Conservation (phyloP, 1,140 invertebrate genomes). For the Archegozetes longisetosus region DNA sequence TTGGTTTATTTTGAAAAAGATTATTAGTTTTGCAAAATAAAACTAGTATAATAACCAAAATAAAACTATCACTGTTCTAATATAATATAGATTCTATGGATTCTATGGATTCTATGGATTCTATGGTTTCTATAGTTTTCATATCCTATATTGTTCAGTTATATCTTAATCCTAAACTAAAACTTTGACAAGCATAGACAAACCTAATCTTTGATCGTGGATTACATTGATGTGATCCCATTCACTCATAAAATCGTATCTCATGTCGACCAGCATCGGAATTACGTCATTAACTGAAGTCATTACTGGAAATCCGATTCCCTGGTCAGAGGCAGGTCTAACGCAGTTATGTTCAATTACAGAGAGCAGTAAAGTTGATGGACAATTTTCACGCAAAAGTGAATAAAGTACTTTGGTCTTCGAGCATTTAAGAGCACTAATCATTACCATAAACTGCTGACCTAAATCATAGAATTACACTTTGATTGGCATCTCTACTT, state of each 20-base stretch:
- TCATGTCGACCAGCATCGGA: conserved; percentile 17
- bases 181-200: no score
- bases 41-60: no score
- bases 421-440: background rate
- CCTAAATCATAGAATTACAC: no score
- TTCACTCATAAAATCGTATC: conserved; percentile 15
- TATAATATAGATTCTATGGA: no score
- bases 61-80: no score
- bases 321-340: conserved; percentile 14
- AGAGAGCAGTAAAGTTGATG: conserved; percentile 6
- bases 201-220: conserved; percentile 18
- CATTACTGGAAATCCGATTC: conserved; percentile 17
- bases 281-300: conserved; percentile 11
- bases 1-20: background rate
- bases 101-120: no score
- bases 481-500: no score
- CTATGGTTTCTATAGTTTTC: no score
- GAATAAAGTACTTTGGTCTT: background rate
- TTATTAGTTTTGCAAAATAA: no score
- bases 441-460: background rate
- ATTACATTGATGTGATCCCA: conserved; percentile 20
- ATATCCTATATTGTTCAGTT: no score
- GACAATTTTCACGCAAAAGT: conserved; percentile 5
- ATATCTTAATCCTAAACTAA: no score
- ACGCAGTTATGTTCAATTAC: conserved; percentile 15